Evolutionary conservation across 2,888 invertebrate genomes (phyloP), one percentile per base, ranked within the genome.

Genomic region (Choristoneura rosaceana): DNA sequence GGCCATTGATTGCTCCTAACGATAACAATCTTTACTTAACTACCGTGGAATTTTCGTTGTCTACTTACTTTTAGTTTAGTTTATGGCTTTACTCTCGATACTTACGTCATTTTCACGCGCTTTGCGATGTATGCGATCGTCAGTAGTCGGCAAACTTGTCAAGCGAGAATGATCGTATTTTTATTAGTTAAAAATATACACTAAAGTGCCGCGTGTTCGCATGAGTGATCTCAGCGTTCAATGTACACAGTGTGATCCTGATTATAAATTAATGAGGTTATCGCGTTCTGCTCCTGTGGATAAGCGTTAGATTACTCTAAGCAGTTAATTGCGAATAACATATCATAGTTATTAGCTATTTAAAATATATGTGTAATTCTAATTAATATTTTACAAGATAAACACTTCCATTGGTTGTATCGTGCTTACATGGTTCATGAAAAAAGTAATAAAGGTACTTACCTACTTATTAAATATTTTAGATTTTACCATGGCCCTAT

Each of bases 1-100:
- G 82, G 78, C 81, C 82, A 87, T 87, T 85, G 86, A 87, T 85
- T 87, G 82, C 80, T 81, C 76, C 34, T 68, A 68, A 65, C 65
- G 75, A 75, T 75, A 73, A 70, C 64, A 62, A 71, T 71, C 71
- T 71, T 62, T 58, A 67, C 61, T 38, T 68, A 73, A 69, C 74
- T 58, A 60, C 69, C 55, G 62, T 69, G 61, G 59, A 73, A 64
- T 70, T 75, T 70, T 73, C 68, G 65, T 60, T 69, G 50, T 68
- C 68, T 63, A 61, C 50, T 68, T 63, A 61, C 50, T 68, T 61
- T n/a, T 17, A 45, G 47, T 59, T 63, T 63, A 33, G 14, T n/a
- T 59, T 14, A 43, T 41, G 15, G 59, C 17, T 71, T 50, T 58
- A 55, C 34, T 45, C 50, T 68, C 55, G 12, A 71, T 70, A 52